A percentile compares a stretch with the other conserved stretches of the same genome.
phyloP scores from a whole-genome alignment of 2,888 invertebrate species.

The Acleris emargana region DNA sequence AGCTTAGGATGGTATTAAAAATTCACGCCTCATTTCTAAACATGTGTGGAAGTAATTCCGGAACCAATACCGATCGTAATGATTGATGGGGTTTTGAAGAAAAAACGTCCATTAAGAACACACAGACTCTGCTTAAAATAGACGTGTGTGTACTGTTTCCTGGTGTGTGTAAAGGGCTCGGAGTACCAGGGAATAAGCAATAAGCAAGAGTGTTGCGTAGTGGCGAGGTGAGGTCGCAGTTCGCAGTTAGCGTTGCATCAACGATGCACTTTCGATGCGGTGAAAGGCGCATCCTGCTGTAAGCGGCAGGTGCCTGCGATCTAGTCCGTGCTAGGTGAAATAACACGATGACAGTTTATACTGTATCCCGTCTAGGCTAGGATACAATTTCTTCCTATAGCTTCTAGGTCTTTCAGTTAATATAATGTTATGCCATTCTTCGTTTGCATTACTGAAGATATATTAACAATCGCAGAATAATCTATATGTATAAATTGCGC shows the following conservation, averaged over 20 bases:
- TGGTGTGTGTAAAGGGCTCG: constrained; percentile 24
- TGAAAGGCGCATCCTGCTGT: constrained; percentile 77
- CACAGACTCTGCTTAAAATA: constrained; percentile 13
- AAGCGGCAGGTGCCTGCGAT: constrained; percentile 46
- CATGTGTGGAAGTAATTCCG: constrained; percentile 22
- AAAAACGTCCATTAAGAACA: constrained; percentile 21
- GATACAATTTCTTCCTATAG: too few species aligned
- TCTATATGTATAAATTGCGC: too few species aligned
- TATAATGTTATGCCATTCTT: too few species aligned
- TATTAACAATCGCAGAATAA: too few species aligned
- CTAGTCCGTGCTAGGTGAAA: constrained; percentile 12
- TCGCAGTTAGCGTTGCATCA: constrained; percentile 74
- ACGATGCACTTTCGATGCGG: constrained; percentile 78
- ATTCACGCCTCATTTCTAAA: constrained; percentile 21
- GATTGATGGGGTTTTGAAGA: constrained; percentile 22
- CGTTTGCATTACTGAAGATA: too few species aligned
- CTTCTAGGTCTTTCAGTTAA: too few species aligned
- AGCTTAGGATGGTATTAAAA: constrained; percentile 2
- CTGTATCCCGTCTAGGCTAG: too few species aligned
- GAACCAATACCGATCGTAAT: constrained; percentile 15
- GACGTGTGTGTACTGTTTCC: background rate
- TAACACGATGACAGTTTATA: background rate
- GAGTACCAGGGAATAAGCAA: constrained; percentile 14
- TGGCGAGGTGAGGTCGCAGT: constrained; percentile 60
- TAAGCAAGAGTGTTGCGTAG: constrained; percentile 41